These are phyloP conservation scores for Araneus ventricosus DNA, from an alignment of 1,140 invertebrate species.

Conservation along the genomic window DNA sequence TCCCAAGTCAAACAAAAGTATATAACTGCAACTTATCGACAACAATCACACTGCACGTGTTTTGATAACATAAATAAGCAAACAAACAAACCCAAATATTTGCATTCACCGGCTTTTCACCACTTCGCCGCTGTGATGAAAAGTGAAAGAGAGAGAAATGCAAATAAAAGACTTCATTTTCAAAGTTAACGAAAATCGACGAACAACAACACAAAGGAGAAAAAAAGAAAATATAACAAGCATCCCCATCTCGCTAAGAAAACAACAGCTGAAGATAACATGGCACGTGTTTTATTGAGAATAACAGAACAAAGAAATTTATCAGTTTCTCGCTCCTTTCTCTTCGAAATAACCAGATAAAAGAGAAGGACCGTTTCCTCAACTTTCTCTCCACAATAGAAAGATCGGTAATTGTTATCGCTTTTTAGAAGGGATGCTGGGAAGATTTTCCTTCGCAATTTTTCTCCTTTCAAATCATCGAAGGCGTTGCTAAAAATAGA, in stretches of 20 bases:
- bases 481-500: not conserved
- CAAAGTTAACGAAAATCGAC: not conserved
- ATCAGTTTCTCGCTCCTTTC: not conserved
- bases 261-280: slow-evolving; percentile 6
- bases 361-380: not conserved
- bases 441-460: not conserved
- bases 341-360: slow-evolving; percentile 8
- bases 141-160: too few relatives aligned
- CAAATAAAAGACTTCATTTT: not conserved
- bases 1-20: too few relatives aligned
- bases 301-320: slow-evolving; percentile 14
- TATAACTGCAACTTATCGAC: too few relatives aligned
- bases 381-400: not conserved
- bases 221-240: not conserved
- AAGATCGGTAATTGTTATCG: slow-evolving; percentile 3
- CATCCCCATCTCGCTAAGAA: not conserved
- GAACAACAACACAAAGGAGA: not conserved
- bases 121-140: too few relatives aligned
- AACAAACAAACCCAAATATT: too few relatives aligned
- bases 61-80: too few relatives aligned
- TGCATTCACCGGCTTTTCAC: too few relatives aligned
- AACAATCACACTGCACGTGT: too few relatives aligned
- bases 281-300: not conserved
- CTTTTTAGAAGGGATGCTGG: not conserved
- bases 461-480: not conserved